Evolutionary conservation across 1,140 invertebrate species (phyloP).

Genomic region (Pseudoatta argentina): DNA sequence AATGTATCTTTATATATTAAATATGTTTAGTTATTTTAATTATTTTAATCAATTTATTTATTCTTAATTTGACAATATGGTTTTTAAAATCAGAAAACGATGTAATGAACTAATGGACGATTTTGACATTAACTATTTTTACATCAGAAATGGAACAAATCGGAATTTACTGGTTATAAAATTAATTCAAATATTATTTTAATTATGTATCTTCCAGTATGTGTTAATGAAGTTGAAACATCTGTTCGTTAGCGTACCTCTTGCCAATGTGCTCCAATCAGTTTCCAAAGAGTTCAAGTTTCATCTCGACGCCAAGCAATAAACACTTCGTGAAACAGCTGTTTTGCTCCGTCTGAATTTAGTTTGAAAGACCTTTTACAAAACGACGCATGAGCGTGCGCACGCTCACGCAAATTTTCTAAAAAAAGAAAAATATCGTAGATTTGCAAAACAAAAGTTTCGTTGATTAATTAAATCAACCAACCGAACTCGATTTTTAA

Average conservation of each 20-base stretch:
- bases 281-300: constrained; percentile 65
- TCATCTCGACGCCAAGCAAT: constrained; percentile 57
- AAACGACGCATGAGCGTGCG: neutral
- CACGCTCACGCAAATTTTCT: constrained; percentile 6
- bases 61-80: neutral
- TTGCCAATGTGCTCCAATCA: constrained; percentile 29
- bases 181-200: neutral
- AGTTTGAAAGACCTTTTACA: constrained; percentile 58
- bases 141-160: neutral
- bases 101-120: neutral
- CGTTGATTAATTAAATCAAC: neutral
- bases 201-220: neutral
- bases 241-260: neutral
- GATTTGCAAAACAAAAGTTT: neutral
- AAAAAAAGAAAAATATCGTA: constrained; percentile 17
- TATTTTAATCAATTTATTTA: constrained; percentile 16
- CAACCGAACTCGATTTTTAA: neutral
- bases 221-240: constrained; percentile 8
- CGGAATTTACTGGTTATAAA: neutral
- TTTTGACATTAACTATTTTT: neutral
- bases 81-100: neutral
- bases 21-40: neutral
- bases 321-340: constrained; percentile 65
- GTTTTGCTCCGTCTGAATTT: constrained; percentile 66
- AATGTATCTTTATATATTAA: neutral